These are phyloP conservation scores for Glossophaga mutica DNA, from an alignment of 2,797 vertebrate species.

Conservation along the genomic window DNA sequence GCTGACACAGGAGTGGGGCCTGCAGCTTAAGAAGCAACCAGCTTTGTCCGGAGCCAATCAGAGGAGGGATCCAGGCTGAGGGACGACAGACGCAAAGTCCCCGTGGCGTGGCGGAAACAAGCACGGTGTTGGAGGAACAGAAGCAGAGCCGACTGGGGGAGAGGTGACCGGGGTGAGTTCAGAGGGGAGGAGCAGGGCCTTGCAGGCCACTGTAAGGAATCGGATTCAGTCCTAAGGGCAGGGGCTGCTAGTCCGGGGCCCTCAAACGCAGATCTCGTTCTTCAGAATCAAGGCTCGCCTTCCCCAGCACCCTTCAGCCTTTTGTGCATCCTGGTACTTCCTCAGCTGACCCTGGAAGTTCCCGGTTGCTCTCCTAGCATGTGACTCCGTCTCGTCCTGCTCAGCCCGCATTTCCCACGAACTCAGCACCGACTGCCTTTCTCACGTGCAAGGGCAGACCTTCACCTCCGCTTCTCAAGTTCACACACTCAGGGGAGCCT, in stretches of 20 bases:
- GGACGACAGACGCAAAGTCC: background rate
- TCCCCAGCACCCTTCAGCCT: background rate
- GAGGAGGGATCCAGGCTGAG: background rate
- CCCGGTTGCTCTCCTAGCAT: background rate
- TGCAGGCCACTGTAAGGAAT: rapidly evolving
- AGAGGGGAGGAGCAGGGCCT: background rate
- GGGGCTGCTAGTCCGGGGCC: background rate
- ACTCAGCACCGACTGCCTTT: background rate
- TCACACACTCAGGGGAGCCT: conserved; percentile 19
- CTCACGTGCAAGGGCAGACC: background rate
- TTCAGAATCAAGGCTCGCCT: background rate
- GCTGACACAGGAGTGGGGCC: background rate
- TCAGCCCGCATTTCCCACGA: background rate
- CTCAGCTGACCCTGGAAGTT: background rate
- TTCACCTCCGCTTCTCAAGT: conserved; percentile 1
- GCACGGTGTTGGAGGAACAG: background rate
- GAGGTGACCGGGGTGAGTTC: background rate
- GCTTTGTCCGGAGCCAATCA: background rate
- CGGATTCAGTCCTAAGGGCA: background rate
- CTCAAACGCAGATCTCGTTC: background rate
- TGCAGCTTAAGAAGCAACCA: background rate
- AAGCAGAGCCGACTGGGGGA: background rate
- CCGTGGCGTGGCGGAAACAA: background rate
- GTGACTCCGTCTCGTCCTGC: background rate
- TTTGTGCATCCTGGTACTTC: background rate